Percentiles rank a stretch among this genome's conserved stretches.
Evolutionary conservation across 2,888 invertebrate species (phyloP).

Genomic region (Lymantria monacha): DNA sequence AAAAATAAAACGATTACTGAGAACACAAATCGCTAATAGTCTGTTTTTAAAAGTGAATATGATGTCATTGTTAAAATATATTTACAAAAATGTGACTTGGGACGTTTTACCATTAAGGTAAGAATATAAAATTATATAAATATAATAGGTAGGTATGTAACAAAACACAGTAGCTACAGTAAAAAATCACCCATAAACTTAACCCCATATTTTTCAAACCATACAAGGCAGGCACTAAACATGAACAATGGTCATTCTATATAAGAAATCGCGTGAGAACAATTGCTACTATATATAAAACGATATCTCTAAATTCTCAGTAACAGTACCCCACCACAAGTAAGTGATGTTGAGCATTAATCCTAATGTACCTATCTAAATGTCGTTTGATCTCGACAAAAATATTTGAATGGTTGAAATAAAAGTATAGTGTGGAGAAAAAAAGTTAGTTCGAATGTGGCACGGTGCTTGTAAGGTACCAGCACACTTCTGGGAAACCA

Average conservation of each 20-base stretch:
- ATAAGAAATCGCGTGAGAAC: constrained; percentile 47
- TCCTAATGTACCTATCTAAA: constrained; percentile 78
- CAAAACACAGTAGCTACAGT: constrained; percentile 4
- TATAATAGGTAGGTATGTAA: background rate
- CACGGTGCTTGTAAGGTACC: constrained; percentile 72
- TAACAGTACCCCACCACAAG: constrained; percentile 43
- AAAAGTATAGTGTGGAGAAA: constrained; percentile 71
- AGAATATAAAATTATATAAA: background rate
- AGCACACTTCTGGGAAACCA: constrained; percentile 76
- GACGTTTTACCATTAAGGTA: background rate
- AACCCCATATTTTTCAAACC: constrained; percentile 8
- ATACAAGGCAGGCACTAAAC: constrained; percentile 34
- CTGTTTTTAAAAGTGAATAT: too few relatives aligned
- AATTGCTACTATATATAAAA: constrained; percentile 31
- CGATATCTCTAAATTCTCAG: constrained; percentile 47
- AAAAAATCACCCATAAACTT: constrained; percentile 1
- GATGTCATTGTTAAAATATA: too few relatives aligned
- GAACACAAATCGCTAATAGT: too few relatives aligned
- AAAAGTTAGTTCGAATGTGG: constrained; percentile 57
- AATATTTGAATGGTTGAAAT: constrained; percentile 79
- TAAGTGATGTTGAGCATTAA: constrained; percentile 78
- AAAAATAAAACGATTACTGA: too few relatives aligned
- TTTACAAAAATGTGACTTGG: too few relatives aligned
- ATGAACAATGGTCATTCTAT: constrained; percentile 40
- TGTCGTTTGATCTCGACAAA: constrained; percentile 79